Conservation (phyloP, 2,113 vertebrate genomes). For the Nyctereutes procyonoides region DNA sequence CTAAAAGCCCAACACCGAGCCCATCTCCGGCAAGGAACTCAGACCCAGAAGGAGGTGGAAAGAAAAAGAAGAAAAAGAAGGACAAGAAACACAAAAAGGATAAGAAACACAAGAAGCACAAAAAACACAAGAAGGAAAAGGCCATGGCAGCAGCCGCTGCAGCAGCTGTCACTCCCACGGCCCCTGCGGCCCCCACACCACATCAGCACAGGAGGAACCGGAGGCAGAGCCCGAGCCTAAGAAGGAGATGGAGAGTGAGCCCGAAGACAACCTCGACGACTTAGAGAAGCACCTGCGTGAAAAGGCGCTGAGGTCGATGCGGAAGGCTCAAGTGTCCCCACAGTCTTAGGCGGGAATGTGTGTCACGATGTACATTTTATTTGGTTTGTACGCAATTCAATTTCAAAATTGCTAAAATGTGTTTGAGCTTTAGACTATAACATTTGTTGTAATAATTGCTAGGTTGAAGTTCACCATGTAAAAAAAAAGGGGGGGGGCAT, state of each 20-base stretch:
- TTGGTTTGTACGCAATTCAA: conserved; percentile 89
- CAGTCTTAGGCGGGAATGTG: conserved; percentile 88
- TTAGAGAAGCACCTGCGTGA: conserved; percentile 97
- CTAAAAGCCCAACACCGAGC: conserved; percentile 94
- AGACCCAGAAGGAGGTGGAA: conserved; percentile 93
- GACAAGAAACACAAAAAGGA: conserved; percentile 99
- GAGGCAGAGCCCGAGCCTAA: conserved; percentile 89
- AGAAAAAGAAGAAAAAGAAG: conserved; percentile 98
- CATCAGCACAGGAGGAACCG: conserved; percentile 88
- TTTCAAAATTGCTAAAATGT: conserved; percentile 92
- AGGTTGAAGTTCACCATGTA: conserved; percentile 90
- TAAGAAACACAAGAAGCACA: conserved; percentile 99
- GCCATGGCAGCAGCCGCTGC: conserved; percentile 72
- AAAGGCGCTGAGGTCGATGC: conserved; percentile 98
- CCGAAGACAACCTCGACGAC: conserved; percentile 96
- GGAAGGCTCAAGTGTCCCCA: conserved; percentile 97
- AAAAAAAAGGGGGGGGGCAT: conserved; percentile 86
- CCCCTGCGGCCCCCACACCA: conserved; percentile 67
- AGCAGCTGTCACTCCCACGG: conserved; percentile 54
- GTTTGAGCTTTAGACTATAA: conserved; percentile 96
- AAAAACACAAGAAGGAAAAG: conserved; percentile 99
- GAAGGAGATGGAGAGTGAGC: conserved; percentile 98
- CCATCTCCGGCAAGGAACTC: conserved; percentile 92
- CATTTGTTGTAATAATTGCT: conserved; percentile 94
- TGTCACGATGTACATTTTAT: conserved; percentile 90